These are phyloP conservation scores for Hemitrygon akajei DNA, from an alignment of 2,797 vertebrate species.

Conservation along the genomic window DNA sequence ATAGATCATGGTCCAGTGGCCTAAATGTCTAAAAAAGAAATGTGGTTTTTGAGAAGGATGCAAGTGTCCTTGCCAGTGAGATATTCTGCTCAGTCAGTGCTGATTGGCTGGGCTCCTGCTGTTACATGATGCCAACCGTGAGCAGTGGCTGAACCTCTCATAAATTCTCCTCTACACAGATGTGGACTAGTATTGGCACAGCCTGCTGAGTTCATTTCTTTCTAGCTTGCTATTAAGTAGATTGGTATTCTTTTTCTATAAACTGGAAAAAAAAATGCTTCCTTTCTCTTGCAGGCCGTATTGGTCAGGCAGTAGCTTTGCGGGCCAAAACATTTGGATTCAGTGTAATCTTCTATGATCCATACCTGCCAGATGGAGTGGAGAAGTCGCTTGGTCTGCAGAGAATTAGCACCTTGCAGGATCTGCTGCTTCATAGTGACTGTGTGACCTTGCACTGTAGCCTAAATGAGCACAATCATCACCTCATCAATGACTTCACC, in stretches of 20 bases:
- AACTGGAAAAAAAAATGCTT: conserved; percentile 46
- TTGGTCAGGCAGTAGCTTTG: conserved; percentile 82
- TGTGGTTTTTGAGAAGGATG: background rate
- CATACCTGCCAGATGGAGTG: conserved; percentile 78
- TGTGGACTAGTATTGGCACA: conserved; percentile 39
- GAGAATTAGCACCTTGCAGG: conserved; percentile 78
- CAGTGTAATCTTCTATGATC: conserved; percentile 82
- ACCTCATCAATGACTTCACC: conserved; percentile 88
- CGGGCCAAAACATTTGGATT: conserved; percentile 82
- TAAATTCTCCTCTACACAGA: background rate
- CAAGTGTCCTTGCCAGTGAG: background rate
- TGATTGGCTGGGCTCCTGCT: background rate
- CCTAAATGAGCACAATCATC: conserved; percentile 86
- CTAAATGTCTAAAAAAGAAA: background rate
- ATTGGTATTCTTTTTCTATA: conserved; percentile 45
- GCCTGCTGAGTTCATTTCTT: conserved; percentile 42
- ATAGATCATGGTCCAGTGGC: background rate
- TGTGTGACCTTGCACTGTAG: conserved; percentile 84
- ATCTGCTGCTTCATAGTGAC: conserved; percentile 83
- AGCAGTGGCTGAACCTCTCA: background rate
- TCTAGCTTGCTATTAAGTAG: conserved; percentile 42
- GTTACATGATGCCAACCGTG: conserved; percentile 37
- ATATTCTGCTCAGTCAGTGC: background rate
- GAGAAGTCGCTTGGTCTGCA: conserved; percentile 80
- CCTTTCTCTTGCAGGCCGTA: conserved; percentile 63